Evolutionary conservation across 2,888 invertebrate genomes (phyloP).

Genomic region (Platerodrilus igneus): DNA sequence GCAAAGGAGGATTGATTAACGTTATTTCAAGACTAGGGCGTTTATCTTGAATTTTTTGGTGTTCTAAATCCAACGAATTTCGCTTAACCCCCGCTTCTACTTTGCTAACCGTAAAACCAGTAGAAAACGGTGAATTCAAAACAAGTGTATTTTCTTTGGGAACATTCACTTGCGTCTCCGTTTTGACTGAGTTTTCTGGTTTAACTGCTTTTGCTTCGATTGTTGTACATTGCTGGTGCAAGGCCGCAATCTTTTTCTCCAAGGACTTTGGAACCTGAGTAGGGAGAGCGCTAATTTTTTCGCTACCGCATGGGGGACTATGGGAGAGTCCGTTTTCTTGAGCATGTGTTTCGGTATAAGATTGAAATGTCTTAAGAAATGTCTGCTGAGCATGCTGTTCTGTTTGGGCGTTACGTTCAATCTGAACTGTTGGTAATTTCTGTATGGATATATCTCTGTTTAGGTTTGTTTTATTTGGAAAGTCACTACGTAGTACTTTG

Average conservation of each 20-base stretch:
- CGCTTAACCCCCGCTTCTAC: conserved; percentile 43
- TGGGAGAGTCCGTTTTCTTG: conserved; percentile 12
- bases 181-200: conserved; percentile 14
- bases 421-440: conserved; percentile 33
- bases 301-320: conserved; percentile 9
- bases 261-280: conserved; percentile 17
- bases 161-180: conserved; percentile 22
- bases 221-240: conserved; percentile 39
- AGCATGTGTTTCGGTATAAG: conserved; percentile 34
- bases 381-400: conserved; percentile 39
- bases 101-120: conserved; percentile 48
- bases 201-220: conserved; percentile 35
- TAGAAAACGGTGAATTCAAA: conserved; percentile 27
- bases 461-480: conserved; percentile 24
- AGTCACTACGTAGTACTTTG: conserved; percentile 30
- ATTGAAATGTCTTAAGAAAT: conserved; percentile 41
- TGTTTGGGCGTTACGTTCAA: conserved; percentile 34
- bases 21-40: conserved; percentile 46
- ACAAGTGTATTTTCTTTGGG: conserved; percentile 20
- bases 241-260: conserved; percentile 38
- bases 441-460: conserved; percentile 22
- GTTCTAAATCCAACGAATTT: conserved; percentile 39
- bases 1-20: conserved; percentile 38
- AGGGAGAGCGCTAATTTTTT: conserved; percentile 10
- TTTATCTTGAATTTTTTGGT: conserved; percentile 34